Evolutionary conservation across 2,113 vertebrate species (phyloP).

Genomic region (Zosterops pallidus): DNA sequence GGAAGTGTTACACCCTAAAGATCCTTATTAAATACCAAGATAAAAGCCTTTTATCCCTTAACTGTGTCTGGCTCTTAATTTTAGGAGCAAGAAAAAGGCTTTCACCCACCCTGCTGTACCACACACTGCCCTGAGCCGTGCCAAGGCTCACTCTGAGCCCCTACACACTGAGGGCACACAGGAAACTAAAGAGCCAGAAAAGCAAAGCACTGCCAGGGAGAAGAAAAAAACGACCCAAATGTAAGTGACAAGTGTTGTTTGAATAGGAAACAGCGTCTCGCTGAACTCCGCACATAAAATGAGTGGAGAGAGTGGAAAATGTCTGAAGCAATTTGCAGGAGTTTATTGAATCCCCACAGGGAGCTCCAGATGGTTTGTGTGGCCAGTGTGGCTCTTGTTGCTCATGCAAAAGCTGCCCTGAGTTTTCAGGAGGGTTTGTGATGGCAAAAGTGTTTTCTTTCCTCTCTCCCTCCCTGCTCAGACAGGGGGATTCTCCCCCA

Average conservation of each 20-base stretch:
- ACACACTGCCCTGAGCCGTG: rapidly evolving
- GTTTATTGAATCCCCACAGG: slow-evolving; percentile 45
- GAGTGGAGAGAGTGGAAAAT: slow-evolving; percentile 5
- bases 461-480: background rate
- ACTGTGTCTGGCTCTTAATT: background rate
- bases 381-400: background rate
- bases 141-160: background rate
- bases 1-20: background rate
- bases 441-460: background rate
- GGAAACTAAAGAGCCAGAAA: background rate
- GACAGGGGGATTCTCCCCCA: too few relatives aligned
- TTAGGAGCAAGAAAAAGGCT: background rate
- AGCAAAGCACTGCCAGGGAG: background rate
- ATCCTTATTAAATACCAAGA: background rate
- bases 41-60: background rate
- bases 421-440: background rate
- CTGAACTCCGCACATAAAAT: slow-evolving; percentile 29
- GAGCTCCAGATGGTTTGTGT: slow-evolving; percentile 47
- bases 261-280: background rate
- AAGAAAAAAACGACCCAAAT: background rate
- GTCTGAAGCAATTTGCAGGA: slow-evolving; percentile 46
- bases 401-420: slow-evolving; percentile 3
- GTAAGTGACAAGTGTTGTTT: slow-evolving; percentile 23
- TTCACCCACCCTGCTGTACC: background rate
- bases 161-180: rapidly evolving